Percentiles rank a stretch among this genome's conserved stretches.
Conservation (phyloP, 1,140 invertebrate genomes). For the Saccostrea glomerata region DNA sequence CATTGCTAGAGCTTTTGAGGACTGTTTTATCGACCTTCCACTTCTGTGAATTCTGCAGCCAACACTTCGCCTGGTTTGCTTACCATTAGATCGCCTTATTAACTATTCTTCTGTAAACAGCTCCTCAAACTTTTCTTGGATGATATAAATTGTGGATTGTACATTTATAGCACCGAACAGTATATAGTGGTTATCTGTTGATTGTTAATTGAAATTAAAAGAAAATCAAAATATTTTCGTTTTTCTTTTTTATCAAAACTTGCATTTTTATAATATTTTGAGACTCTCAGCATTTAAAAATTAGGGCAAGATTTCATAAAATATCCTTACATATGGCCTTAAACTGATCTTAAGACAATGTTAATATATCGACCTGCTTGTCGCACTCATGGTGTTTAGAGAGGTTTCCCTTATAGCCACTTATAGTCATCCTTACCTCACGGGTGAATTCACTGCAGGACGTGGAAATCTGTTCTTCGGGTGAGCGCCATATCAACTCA, state of each 20-base stretch:
- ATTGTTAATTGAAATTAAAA: not conserved
- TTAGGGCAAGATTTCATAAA: too few species aligned
- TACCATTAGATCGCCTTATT: not conserved
- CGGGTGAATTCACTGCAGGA: too few species aligned
- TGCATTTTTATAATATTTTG: too few species aligned
- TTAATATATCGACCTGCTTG: too few species aligned
- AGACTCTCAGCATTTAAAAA: too few species aligned
- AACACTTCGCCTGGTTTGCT: not conserved
- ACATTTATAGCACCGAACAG: not conserved
- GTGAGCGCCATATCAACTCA: too few species aligned
- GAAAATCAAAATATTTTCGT: not conserved
- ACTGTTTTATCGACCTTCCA: not conserved
- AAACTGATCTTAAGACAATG: too few species aligned
- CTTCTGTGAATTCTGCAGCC: not conserved
- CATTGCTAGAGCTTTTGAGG: not conserved
- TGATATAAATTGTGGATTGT: not conserved
- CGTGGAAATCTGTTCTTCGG: too few species aligned
- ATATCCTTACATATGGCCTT: too few species aligned
- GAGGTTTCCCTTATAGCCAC: too few species aligned
- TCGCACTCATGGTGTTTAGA: too few species aligned
- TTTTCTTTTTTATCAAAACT: not conserved
- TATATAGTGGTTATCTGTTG: not conserved
- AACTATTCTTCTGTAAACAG: not conserved
- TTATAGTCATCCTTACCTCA: too few species aligned
- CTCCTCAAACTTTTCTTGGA: not conserved